These are phyloP conservation scores for Ondatra zibethicus DNA, from an alignment of 2,113 vertebrate species.

Conservation along the genomic window DNA sequence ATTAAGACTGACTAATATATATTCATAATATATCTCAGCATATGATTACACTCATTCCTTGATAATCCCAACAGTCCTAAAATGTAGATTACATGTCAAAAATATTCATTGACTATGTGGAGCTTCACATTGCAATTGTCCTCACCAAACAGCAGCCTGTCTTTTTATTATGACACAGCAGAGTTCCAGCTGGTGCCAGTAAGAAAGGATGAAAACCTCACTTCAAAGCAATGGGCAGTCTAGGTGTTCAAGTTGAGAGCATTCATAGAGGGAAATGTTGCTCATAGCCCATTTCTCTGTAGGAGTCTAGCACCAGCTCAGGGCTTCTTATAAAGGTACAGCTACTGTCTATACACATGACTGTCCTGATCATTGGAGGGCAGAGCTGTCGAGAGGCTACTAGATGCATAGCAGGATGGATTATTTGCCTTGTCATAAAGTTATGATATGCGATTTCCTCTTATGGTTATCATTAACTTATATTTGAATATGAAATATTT, in stretches of 20 bases:
- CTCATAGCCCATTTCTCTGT: not conserved
- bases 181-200: not conserved
- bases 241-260: not conserved
- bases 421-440: not conserved
- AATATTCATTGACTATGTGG: not conserved
- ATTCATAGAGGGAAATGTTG: not conserved
- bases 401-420: not conserved
- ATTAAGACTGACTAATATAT: not conserved
- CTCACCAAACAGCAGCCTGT: not conserved
- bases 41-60: not conserved
- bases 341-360: not conserved
- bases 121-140: not conserved
- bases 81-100: not conserved
- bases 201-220: not conserved
- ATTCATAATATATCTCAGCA: not conserved
- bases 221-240: not conserved
- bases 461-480: not conserved
- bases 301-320: not conserved
- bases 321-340: not conserved
- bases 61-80: not conserved
- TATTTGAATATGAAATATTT: not conserved
- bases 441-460: not conserved
- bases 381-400: not conserved
- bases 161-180: not conserved
- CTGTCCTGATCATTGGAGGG: not conserved